These are phyloP conservation scores for Merluccius polli DNA, from an alignment of 2,797 vertebrate species.

Conservation along the genomic window DNA sequence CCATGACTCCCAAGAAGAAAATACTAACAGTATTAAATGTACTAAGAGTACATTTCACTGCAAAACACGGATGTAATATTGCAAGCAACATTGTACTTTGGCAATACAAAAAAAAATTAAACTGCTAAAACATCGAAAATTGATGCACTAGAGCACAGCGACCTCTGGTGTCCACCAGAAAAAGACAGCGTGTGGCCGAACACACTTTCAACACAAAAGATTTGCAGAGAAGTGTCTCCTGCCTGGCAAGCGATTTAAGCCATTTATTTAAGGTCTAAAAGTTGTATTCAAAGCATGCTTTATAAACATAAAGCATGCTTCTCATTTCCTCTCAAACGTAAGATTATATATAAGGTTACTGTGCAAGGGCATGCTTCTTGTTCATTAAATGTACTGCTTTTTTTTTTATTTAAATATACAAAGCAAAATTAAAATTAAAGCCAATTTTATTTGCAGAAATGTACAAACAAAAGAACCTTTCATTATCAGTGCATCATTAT, in stretches of 20 bases:
- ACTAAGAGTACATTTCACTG: not conserved
- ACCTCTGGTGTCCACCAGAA: slow-evolving; percentile 41
- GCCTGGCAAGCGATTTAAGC: not conserved
- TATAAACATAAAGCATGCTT: no score
- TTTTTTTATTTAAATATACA: not conserved
- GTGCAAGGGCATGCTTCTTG: no score
- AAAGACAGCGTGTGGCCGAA: not conserved
- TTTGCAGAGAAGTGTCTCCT: no score
- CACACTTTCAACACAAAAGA: not conserved
- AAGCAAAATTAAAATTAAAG: not conserved
- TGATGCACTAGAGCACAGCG: slow-evolving; percentile 24
- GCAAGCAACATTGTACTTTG: not conserved
- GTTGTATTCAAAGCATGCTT: no score
- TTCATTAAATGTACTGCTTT: no score
- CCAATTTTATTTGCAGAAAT: not conserved
- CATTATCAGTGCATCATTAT: slow-evolving; percentile 1
- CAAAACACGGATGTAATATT: not conserved
- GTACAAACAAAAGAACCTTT: not conserved
- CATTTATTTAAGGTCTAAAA: not conserved
- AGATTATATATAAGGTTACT: no score
- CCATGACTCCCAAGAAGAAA: not conserved
- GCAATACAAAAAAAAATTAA: not conserved
- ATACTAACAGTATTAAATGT: no score
- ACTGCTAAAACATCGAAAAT: not conserved
- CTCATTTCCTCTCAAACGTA: no score